Evolutionary conservation across 1,140 invertebrate species (phyloP).

Genomic region (Heliothis virescens): DNA sequence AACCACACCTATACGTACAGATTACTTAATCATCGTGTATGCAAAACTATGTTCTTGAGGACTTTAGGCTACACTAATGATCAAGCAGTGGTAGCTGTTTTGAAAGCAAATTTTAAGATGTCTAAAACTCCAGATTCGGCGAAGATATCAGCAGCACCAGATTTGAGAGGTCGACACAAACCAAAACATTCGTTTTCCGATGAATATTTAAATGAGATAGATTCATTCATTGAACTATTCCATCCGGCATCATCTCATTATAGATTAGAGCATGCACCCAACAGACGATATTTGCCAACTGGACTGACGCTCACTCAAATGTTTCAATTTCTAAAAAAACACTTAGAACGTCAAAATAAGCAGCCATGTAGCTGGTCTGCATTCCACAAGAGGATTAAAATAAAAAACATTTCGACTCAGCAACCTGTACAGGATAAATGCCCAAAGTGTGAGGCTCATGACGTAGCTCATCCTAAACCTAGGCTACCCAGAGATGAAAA

Average conservation of each 20-base stretch:
- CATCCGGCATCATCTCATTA: slow-evolving; percentile 13
- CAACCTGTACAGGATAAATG: slow-evolving; percentile 6
- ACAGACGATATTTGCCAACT: slow-evolving; percentile 14
- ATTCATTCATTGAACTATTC: no score
- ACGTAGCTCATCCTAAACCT: slow-evolving; percentile 6
- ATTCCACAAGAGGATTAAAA: slow-evolving; percentile 10
- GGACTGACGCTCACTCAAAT: slow-evolving; percentile 14
- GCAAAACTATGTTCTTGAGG: slow-evolving; percentile 24
- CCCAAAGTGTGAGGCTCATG: slow-evolving; percentile 7
- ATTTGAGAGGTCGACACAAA: slow-evolving; percentile 25
- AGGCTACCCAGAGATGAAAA: not conserved
- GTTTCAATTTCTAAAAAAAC: slow-evolving; percentile 4
- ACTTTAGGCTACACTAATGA: slow-evolving; percentile 13
- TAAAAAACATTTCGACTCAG: slow-evolving; percentile 7
- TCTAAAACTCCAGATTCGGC: slow-evolving; percentile 8
- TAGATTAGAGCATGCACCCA: slow-evolving; percentile 21
- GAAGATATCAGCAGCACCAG: slow-evolving; percentile 4
- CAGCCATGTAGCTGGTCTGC: slow-evolving; percentile 15
- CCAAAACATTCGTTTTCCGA: slow-evolving; percentile 22
- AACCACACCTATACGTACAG: slow-evolving; percentile 15
- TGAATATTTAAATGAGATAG: no score
- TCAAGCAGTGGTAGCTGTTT: slow-evolving; percentile 27
- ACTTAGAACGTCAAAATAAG: not conserved
- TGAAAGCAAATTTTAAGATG: slow-evolving; percentile 24
- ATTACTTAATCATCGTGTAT: slow-evolving; percentile 23